Evolutionary conservation across 2,113 vertebrate species (phyloP).

Genomic region (Garra rufa): DNA sequence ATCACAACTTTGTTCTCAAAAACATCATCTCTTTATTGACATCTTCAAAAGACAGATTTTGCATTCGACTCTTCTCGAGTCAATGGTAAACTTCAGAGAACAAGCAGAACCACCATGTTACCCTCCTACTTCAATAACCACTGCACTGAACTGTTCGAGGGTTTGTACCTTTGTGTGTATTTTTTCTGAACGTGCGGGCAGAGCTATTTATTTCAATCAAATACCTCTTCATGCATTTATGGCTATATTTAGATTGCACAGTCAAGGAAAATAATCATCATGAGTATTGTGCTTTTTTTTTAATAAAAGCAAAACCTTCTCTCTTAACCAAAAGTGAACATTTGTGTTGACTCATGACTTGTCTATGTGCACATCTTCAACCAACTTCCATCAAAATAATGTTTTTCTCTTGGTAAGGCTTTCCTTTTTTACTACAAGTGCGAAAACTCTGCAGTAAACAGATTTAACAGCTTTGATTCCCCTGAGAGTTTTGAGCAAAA

Average conservation of each 20-base stretch:
- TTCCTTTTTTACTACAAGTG: neutral
- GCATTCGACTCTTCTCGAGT: constrained; percentile 32
- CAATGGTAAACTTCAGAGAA: constrained; percentile 38
- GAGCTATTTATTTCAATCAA: constrained; percentile 1
- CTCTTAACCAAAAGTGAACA: neutral
- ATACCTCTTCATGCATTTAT: constrained; percentile 22
- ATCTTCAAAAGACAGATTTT: constrained; percentile 47
- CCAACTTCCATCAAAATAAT: constrained; percentile 17
- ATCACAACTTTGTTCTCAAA: constrained; percentile 35
- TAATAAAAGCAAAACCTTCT: neutral
- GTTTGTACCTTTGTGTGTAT: constrained; percentile 47
- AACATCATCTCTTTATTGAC: constrained; percentile 58
- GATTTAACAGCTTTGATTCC: constrained; percentile 10
- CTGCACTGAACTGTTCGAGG: constrained; percentile 18
- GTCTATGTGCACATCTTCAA: constrained; percentile 26
- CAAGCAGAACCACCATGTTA: constrained; percentile 40
- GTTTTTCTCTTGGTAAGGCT: constrained; percentile 17
- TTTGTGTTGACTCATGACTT: neutral
- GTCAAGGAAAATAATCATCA: constrained; percentile 43
- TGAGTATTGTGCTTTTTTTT: constrained; percentile 59
- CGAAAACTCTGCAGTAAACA: constrained; percentile 20
- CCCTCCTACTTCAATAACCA: constrained; percentile 37
- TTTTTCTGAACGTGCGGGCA: constrained; percentile 25
- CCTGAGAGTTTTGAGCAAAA: constrained; percentile 21
- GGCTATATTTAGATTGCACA: constrained; percentile 37